Evolutionary conservation across 1,140 invertebrate genomes (phyloP).

Genomic region (Ptiloglossa arizonensis): DNA sequence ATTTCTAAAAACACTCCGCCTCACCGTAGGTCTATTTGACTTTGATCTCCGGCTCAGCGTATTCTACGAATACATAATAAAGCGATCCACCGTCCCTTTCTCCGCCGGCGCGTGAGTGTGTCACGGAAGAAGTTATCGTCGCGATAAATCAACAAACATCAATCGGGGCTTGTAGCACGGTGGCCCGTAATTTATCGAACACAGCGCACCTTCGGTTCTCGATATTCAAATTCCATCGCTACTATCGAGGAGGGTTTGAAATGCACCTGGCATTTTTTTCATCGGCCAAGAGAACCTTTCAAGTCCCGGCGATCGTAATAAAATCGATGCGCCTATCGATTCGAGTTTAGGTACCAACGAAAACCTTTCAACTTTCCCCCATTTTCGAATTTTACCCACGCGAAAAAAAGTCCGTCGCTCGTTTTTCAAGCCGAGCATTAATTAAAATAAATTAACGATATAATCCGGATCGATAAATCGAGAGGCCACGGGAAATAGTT

Average conservation of each 20-base stretch:
- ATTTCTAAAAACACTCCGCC: background rate
- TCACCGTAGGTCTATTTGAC: background rate
- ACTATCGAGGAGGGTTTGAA: background rate
- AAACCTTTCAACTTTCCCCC: no score
- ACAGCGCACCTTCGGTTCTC: slow-evolving; percentile 26
- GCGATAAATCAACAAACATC: slow-evolving; percentile 51
- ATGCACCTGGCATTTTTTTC: background rate
- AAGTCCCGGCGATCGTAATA: background rate
- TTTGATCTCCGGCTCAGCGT: background rate
- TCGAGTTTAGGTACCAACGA: no score
- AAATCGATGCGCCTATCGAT: no score
- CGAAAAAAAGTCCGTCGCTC: no score
- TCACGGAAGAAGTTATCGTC: slow-evolving; percentile 44
- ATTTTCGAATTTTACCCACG: no score
- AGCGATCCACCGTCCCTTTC: slow-evolving; percentile 29
- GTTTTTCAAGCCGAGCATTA: no score
- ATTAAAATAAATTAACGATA: background rate
- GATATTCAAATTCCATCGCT: slow-evolving; percentile 53
- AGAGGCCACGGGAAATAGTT: no score
- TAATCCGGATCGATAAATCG: background rate
- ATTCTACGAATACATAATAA: slow-evolving; percentile 20
- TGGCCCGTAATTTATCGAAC: slow-evolving; percentile 51
- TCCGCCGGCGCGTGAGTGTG: background rate
- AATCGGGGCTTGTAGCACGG: slow-evolving; percentile 37
- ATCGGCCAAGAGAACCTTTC: background rate